Percentiles rank a stretch among this genome's conserved stretches.
phyloP scores from a whole-genome alignment of 2,888 invertebrate species.

The Linyphia triangularis region DNA sequence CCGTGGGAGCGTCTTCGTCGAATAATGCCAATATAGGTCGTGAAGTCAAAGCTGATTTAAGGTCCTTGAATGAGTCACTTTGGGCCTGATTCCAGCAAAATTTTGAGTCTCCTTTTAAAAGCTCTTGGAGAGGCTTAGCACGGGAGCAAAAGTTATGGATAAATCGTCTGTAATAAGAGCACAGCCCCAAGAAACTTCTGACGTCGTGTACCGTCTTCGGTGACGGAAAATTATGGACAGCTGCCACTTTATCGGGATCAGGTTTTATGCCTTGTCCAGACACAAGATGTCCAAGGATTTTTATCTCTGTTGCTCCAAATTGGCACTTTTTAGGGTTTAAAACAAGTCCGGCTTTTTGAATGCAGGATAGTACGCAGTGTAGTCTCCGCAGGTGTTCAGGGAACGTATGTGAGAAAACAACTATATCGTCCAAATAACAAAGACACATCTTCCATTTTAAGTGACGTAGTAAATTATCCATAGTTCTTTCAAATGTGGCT shows the following conservation, averaged over 20 bases:
- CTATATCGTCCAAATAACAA: slow-evolving; percentile 77
- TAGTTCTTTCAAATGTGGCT: slow-evolving; percentile 77
- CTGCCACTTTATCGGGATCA: slow-evolving; percentile 32
- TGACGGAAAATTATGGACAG: slow-evolving; percentile 31
- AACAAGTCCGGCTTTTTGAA: too few relatives aligned
- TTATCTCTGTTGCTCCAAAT: too few relatives aligned
- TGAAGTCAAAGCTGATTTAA: too few relatives aligned
- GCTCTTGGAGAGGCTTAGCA: slow-evolving; percentile 2
- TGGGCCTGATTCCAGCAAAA: neutral
- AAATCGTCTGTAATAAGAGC: slow-evolving; percentile 12
- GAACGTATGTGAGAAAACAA: too few relatives aligned
- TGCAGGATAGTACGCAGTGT: slow-evolving; percentile 65
- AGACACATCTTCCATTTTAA: slow-evolving; percentile 75
- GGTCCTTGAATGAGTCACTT: too few relatives aligned
- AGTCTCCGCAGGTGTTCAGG: slow-evolving; percentile 71
- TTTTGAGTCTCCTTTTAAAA: slow-evolving; percentile 6
- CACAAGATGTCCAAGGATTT: slow-evolving; percentile 62
- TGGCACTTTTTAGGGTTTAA: too few relatives aligned
- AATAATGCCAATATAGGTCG: too few relatives aligned
- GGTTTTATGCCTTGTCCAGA: slow-evolving; percentile 9
- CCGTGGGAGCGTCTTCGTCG: too few relatives aligned
- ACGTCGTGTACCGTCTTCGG: too few relatives aligned
- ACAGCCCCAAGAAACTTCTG: too few relatives aligned
- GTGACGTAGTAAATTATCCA: slow-evolving; percentile 76
- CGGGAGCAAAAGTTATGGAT: neutral